Conservation (phyloP, 2,113 vertebrate species). For the Aleadryas rufinucha region DNA sequence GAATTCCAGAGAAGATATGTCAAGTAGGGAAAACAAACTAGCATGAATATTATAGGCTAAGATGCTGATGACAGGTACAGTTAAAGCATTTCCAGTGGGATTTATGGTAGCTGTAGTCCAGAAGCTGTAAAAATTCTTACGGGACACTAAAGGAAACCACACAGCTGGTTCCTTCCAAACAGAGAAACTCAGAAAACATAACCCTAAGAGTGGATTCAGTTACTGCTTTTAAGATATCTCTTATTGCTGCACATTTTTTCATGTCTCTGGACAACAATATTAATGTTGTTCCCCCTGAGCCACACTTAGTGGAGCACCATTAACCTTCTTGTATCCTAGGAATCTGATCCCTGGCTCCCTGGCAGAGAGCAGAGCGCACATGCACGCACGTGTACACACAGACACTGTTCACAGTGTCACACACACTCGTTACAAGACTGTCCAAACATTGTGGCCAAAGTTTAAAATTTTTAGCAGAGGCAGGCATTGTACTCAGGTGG, state of each 20-base stretch:
- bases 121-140: not conserved
- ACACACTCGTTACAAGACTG: not conserved
- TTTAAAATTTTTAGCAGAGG: slow-evolving; percentile 21
- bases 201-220: not conserved
- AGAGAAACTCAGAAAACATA: not conserved
- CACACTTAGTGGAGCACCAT: not conserved
- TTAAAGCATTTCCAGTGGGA: not conserved
- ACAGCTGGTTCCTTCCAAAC: not conserved
- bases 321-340: not conserved
- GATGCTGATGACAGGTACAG: not conserved
- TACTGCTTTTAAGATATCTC: not conserved
- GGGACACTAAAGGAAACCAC: not conserved
- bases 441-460: not conserved
- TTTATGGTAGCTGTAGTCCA: not conserved
- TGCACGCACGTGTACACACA: accelerated
- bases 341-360: not conserved
- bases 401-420: not conserved
- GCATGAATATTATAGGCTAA: not conserved
- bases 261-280: not conserved
- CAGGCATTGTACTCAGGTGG: not conserved
- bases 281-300: not conserved
- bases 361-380: not conserved
- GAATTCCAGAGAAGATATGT: not conserved
- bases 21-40: not conserved
- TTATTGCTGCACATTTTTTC: not conserved